A percentile compares a stretch with the other conserved stretches of the same genome.
Evolutionary conservation across 2,888 invertebrate species (phyloP).

Genomic region (Calephelis perditalis): DNA sequence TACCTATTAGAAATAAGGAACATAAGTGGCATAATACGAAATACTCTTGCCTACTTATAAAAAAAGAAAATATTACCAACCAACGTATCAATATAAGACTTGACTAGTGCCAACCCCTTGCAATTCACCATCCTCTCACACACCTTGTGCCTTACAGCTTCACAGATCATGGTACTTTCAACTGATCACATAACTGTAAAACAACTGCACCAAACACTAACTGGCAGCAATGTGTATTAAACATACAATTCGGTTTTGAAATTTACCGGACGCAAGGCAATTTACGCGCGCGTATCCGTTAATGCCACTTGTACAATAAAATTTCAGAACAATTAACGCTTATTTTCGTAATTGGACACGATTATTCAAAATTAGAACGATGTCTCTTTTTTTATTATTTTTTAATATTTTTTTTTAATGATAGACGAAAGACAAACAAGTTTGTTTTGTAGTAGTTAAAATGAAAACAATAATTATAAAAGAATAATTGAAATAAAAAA

Average conservation of each 20-base stretch:
- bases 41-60: not conserved
- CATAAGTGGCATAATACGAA: not conserved
- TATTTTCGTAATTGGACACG: slow-evolving; percentile 18
- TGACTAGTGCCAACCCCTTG: slow-evolving; percentile 59
- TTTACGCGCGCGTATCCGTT: slow-evolving; percentile 40
- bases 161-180: slow-evolving; percentile 53
- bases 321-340: slow-evolving; percentile 29
- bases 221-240: slow-evolving; percentile 40
- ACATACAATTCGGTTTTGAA: slow-evolving; percentile 52
- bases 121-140: slow-evolving; percentile 66
- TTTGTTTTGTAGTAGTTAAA: too few relatives aligned
- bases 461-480: too few relatives aligned
- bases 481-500: too few relatives aligned
- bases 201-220: slow-evolving; percentile 41
- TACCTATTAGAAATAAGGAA: too few relatives aligned
- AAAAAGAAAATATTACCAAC: slow-evolving; percentile 49
- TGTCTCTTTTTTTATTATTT: not conserved
- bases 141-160: slow-evolving; percentile 58
- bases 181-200: slow-evolving; percentile 28
- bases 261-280: slow-evolving; percentile 57
- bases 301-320: slow-evolving; percentile 28
- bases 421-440: too few relatives aligned
- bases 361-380: not conserved
- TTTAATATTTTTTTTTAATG: not conserved
- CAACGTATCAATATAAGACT: slow-evolving; percentile 61